phyloP scores from a whole-genome alignment of 2,113 vertebrate species.

The Lota lota region DNA sequence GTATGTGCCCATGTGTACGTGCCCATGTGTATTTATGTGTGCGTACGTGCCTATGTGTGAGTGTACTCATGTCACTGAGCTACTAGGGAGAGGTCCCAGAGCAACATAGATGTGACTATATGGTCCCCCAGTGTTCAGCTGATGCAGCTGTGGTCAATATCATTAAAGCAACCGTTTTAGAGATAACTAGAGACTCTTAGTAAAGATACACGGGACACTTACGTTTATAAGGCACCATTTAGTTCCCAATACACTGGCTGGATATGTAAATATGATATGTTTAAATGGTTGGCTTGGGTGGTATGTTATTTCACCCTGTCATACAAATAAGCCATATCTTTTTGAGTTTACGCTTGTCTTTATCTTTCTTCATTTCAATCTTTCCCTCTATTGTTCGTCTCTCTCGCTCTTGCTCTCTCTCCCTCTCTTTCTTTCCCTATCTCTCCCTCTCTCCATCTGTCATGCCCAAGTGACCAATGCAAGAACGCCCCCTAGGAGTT shows the following conservation, averaged over 20 bases:
- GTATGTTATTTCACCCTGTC: too few species aligned
- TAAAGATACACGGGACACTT: too few species aligned
- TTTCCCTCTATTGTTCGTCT: neutral
- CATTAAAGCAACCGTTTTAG: neutral
- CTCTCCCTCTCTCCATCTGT: too few species aligned
- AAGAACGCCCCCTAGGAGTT: neutral
- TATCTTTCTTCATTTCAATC: neutral
- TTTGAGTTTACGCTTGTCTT: neutral
- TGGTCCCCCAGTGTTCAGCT: neutral
- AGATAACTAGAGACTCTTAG: too few species aligned
- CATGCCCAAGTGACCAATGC: conserved; percentile 1
- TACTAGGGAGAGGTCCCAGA: neutral
- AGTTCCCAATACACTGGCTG: too few species aligned
- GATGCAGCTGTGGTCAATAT: neutral
- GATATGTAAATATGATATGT: too few species aligned
- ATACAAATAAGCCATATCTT: neutral
- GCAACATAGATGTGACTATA: neutral
- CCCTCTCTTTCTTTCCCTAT: too few species aligned
- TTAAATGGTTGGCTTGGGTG: too few species aligned
- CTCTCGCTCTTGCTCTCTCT: too few species aligned
- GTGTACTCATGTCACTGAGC: neutral
- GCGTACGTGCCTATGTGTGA: neutral
- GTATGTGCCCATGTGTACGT: neutral
- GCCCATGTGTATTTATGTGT: neutral
- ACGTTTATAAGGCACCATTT: too few species aligned